Evolutionary conservation across 1,140 invertebrate genomes (phyloP).

Genomic region (Ceratina japonica): DNA sequence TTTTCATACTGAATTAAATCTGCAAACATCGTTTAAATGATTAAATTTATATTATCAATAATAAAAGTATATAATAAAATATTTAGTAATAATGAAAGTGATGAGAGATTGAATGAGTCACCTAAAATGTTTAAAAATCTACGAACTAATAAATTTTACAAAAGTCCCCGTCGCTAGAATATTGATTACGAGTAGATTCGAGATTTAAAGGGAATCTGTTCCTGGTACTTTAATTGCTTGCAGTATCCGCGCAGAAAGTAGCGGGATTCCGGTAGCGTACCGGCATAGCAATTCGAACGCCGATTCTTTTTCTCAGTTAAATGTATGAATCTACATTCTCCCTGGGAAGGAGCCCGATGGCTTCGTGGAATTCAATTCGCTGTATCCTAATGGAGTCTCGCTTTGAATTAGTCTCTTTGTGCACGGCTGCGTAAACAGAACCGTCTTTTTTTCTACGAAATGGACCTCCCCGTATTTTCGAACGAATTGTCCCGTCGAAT

Average conservation of each 20-base stretch:
- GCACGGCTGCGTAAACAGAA: conserved; percentile 23
- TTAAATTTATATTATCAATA: too few species aligned
- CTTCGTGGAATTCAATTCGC: conserved; percentile 18
- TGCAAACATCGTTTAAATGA: too few species aligned
- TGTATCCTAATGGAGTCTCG: neutral
- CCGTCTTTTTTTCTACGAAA: neutral
- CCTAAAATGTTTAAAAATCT: too few species aligned
- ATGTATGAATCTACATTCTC: conserved; percentile 2
- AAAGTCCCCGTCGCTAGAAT: neutral
- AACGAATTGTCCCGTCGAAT: neutral
- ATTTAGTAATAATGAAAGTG: too few species aligned
- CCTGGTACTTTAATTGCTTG: conserved; percentile 12
- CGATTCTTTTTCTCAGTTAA: conserved; percentile 5
- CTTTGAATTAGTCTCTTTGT: conserved; percentile 11
- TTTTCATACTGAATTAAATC: too few species aligned
- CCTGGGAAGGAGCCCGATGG: neutral
- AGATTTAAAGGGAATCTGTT: neutral
- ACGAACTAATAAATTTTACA: too few species aligned
- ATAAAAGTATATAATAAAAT: too few species aligned
- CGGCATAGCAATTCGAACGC: neutral
- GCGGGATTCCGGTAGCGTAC: neutral
- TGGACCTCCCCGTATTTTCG: neutral
- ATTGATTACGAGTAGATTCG: neutral
- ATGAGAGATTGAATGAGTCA: too few species aligned
- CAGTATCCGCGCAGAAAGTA: neutral